A percentile compares a stretch with the other conserved stretches of the same genome.
Evolutionary conservation across 2,888 invertebrate genomes (phyloP).

Genomic region (Trachelus troglodyta): DNA sequence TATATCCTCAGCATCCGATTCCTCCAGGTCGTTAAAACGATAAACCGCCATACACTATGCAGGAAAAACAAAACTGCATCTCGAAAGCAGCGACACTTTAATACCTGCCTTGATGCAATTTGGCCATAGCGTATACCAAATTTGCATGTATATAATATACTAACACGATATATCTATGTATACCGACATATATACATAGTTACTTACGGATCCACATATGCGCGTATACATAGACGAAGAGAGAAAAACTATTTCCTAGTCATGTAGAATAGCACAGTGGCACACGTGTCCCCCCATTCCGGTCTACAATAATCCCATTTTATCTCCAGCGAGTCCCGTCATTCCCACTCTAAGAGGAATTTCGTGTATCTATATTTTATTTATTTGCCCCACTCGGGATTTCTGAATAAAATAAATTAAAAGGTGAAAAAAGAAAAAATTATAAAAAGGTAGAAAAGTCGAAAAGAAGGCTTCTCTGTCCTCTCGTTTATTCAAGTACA

Average conservation of each 20-base stretch:
- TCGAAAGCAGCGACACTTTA: background rate
- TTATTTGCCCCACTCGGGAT: background rate
- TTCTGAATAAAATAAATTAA: background rate
- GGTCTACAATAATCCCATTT: background rate
- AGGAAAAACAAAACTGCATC: background rate
- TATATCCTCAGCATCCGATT: background rate
- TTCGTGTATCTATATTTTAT: conserved; percentile 15
- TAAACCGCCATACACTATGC: background rate
- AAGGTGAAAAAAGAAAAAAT: background rate
- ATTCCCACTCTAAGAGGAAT: conserved; percentile 13
- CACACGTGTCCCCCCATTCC: background rate
- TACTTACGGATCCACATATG: background rate
- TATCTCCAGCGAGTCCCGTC: background rate
- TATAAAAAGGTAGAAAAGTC: background rate
- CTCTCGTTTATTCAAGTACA: background rate
- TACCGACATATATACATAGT: background rate
- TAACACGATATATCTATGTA: background rate
- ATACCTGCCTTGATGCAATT: background rate
- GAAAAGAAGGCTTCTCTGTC: background rate
- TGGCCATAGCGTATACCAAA: background rate
- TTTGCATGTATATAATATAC: background rate
- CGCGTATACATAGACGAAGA: background rate
- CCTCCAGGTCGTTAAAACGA: background rate
- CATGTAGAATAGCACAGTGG: background rate
- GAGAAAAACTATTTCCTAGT: background rate